A percentile compares a stretch with the other conserved stretches of the same genome.
These are phyloP conservation scores for Schizopygopsis pylzovi DNA, from an alignment of 2,797 vertebrate genomes.

Conservation along the genomic window DNA sequence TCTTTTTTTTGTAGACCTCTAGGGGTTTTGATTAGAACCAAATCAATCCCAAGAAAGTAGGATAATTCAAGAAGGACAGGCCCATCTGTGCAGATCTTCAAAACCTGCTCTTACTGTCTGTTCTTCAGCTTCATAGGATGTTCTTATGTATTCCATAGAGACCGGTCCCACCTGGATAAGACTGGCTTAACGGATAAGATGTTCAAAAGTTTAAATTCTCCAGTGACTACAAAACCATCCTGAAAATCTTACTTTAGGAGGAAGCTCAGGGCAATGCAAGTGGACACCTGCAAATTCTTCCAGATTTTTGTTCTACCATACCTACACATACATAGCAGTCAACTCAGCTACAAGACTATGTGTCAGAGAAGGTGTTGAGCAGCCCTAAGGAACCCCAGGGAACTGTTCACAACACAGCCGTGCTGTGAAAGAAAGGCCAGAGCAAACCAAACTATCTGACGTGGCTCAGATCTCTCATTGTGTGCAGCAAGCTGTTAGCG, in stretches of 20 bases:
- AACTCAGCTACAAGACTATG: neutral
- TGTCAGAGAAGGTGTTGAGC: neutral
- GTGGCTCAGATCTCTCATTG: conserved; percentile 31
- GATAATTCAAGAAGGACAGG: no score
- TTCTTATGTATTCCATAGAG: neutral
- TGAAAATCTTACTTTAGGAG: neutral
- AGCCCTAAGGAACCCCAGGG: conserved; percentile 27
- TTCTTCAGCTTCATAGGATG: neutral
- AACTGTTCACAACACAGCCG: conserved; percentile 3
- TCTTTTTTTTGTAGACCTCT: neutral
- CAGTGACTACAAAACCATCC: neutral
- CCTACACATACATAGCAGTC: neutral
- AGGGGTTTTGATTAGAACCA: conserved; percentile 3
- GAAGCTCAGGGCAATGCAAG: conserved; percentile 3
- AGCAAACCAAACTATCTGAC: neutral
- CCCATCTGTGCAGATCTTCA: neutral
- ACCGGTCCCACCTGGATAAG: neutral
- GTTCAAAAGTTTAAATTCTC: neutral
- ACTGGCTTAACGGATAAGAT: neutral
- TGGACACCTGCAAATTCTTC: neutral
- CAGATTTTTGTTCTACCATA: neutral
- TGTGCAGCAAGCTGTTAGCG: neutral
- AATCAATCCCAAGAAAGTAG: neutral
- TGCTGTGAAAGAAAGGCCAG: conserved; percentile 1
- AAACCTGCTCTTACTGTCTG: neutral